phyloP scores from a whole-genome alignment of 2,888 invertebrate species.

The Tetropium fuscum region DNA sequence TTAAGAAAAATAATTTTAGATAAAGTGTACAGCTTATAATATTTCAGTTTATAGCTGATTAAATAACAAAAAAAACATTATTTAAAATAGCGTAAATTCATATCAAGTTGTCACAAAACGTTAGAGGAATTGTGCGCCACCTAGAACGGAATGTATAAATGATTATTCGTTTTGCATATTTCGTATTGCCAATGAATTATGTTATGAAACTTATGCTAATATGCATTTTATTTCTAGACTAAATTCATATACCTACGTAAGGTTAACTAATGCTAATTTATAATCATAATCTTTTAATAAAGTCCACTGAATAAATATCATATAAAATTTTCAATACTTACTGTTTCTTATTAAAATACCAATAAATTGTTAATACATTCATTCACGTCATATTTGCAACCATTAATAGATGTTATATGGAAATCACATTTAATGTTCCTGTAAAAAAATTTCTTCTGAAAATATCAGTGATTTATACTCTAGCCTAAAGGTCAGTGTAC shows the following conservation, averaged over 20 bases:
- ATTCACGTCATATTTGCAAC: conserved; percentile 3
- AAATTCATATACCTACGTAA: conserved; percentile 11
- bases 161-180: not conserved
- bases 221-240: conserved; percentile 3
- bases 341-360: conserved; percentile 17
- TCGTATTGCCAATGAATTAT: conserved; percentile 4
- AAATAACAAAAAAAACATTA: conserved; percentile 7
- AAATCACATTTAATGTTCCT: too few relatives aligned
- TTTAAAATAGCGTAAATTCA: conserved; percentile 4
- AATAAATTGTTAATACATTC: conserved; percentile 8
- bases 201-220: conserved; percentile 19
- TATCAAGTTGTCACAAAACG: not conserved
- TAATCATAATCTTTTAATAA: conserved; percentile 14
- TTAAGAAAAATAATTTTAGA: conserved; percentile 6
- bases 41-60: too few relatives aligned
- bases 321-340: conserved; percentile 2
- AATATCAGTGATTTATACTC: too few relatives aligned
- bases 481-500: too few relatives aligned
- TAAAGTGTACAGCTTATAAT: conserved; percentile 5
- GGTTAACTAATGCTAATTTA: conserved; percentile 22
- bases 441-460: too few relatives aligned
- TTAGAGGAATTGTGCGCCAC: too few relatives aligned
- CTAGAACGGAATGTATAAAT: conserved; percentile 2
- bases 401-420: too few relatives aligned
- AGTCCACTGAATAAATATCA: conserved; percentile 15